Conservation (phyloP, 1,140 invertebrate genomes). For the Leptinotarsa lineolata region DNA sequence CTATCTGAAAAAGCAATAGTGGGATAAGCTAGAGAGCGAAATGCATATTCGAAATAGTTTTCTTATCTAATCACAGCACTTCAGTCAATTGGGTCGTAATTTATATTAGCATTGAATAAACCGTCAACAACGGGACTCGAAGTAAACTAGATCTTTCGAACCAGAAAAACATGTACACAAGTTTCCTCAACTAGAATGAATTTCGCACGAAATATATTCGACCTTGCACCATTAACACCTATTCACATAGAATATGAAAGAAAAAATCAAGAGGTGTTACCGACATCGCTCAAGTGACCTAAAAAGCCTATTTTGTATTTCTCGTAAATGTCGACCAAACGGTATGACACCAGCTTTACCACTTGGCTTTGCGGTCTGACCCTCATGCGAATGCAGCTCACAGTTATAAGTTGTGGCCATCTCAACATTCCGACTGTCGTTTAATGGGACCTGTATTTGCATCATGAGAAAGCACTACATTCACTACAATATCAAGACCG, state of each 20-base stretch:
- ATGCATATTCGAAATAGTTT: too few species aligned
- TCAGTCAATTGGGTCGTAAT: too few species aligned
- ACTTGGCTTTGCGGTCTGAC: neutral
- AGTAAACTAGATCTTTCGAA: too few species aligned
- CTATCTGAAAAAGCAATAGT: too few species aligned
- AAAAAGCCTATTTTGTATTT: constrained; percentile 3
- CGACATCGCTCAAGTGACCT: constrained; percentile 1
- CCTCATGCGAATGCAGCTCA: constrained; percentile 4
- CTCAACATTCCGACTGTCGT: neutral
- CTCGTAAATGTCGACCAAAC: constrained; percentile 5
- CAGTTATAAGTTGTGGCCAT: constrained; percentile 1
- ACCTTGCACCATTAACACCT: neutral
- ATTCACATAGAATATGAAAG: neutral
- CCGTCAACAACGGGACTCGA: too few species aligned
- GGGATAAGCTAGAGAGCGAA: too few species aligned
- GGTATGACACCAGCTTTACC: constrained; percentile 7
- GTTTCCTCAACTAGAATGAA: neutral
- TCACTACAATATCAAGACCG: neutral
- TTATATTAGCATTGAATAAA: too few species aligned
- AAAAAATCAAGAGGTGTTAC: neutral
- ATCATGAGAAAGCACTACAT: neutral
- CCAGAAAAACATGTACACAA: too few species aligned
- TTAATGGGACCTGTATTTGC: constrained; percentile 3
- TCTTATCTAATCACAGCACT: too few species aligned
- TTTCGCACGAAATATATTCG: neutral